Percentiles rank a stretch among this genome's conserved stretches.
These are phyloP conservation scores for Alviniconcha marisindica DNA, from an alignment of 1,140 invertebrate species.

Conservation along the genomic window DNA sequence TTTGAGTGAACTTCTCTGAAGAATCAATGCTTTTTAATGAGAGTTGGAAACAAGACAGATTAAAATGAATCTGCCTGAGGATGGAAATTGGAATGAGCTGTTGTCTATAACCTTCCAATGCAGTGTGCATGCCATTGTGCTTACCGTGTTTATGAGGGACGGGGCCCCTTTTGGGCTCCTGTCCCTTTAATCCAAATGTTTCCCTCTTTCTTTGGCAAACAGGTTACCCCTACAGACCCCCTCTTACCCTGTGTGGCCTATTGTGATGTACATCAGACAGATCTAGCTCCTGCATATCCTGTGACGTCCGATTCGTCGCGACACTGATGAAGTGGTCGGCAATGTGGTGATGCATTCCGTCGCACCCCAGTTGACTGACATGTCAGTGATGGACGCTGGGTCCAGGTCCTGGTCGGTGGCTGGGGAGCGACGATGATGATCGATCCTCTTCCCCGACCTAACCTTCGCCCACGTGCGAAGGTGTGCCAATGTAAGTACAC, in stretches of 20 bases:
- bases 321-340: neutral
- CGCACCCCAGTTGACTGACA: neutral
- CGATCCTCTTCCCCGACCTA: slow-evolving; percentile 21
- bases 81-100: too few relatives aligned
- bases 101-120: too few relatives aligned
- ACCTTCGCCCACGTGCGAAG: slow-evolving; percentile 29
- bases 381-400: slow-evolving; percentile 23
- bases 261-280: neutral
- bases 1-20: too few relatives aligned
- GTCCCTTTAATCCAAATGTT: slow-evolving; percentile 38
- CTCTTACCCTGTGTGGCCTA: slow-evolving; percentile 13
- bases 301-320: neutral
- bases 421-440: neutral
- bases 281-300: slow-evolving; percentile 1
- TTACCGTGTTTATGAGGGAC: slow-evolving; percentile 33
- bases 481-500: slow-evolving; percentile 39
- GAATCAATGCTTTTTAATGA: too few relatives aligned
- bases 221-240: neutral
- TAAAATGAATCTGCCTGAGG: too few relatives aligned
- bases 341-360: neutral
- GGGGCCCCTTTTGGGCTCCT: slow-evolving; percentile 32
- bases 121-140: slow-evolving; percentile 14
- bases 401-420: slow-evolving; percentile 22
- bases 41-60: too few relatives aligned
- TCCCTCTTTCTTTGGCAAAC: slow-evolving; percentile 39